Percentiles rank a stretch among this genome's conserved stretches.
Conservation (phyloP, 2,113 vertebrate species). For the Chloebia gouldiae region DNA sequence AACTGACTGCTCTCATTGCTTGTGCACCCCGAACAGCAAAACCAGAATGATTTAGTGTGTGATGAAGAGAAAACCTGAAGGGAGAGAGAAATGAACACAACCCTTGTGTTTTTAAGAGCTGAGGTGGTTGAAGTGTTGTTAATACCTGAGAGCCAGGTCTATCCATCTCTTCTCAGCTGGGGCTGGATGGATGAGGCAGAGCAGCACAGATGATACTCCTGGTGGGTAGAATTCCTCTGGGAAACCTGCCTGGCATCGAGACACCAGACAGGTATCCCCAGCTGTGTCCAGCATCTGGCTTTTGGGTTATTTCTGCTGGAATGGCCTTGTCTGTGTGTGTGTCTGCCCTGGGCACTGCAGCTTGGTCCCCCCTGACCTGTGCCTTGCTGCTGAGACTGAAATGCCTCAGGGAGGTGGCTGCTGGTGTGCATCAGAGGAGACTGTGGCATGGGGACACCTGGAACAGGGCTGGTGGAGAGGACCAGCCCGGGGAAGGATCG, state of each 20-base stretch:
- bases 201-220: background rate
- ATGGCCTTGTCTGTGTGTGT: background rate
- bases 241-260: background rate
- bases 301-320: background rate
- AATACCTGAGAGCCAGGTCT: background rate
- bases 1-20: background rate
- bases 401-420: background rate
- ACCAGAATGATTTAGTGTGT: background rate
- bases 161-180: accelerated
- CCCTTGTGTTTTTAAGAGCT: background rate
- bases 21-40: background rate
- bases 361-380: background rate
- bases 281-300: background rate
- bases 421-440: background rate
- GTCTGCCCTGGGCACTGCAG: background rate
- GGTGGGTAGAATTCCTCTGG: background rate
- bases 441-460: accelerated
- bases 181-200: background rate
- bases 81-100: background rate
- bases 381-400: background rate
- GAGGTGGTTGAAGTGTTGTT: background rate
- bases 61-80: background rate
- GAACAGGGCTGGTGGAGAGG: background rate
- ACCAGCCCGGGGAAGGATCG: background rate
- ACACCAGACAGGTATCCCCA: accelerated